Conservation (phyloP, 1,140 invertebrate species). For the Achatina immaculata region DNA sequence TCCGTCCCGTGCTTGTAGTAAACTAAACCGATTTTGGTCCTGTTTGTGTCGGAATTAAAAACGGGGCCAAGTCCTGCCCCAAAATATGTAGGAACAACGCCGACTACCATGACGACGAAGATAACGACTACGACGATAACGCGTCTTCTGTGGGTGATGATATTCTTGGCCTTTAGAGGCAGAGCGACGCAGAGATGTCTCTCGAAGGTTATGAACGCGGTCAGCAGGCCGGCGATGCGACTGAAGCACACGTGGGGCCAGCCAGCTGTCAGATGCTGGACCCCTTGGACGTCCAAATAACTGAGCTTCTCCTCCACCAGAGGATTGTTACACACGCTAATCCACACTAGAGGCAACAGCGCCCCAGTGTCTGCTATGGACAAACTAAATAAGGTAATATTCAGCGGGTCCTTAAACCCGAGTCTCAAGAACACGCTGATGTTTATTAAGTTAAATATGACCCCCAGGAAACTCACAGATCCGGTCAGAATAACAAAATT, state of each 20-base stretch:
- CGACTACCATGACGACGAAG: conserved; percentile 7
- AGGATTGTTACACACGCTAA: conserved; percentile 25
- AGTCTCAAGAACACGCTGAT: conserved; percentile 28
- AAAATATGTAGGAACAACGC: conserved; percentile 15
- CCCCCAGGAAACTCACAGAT: conserved; percentile 24
- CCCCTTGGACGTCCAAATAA: conserved; percentile 15
- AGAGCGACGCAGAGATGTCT: conserved; percentile 32
- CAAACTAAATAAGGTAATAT: conserved; percentile 28
- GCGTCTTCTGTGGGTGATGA: conserved; percentile 10
- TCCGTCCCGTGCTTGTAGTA: neutral
- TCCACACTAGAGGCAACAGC: conserved; percentile 18
- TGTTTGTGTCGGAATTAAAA: neutral
- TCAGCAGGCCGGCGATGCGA: conserved; percentile 33
- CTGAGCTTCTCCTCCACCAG: conserved; percentile 8
- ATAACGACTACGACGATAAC: conserved; percentile 10
- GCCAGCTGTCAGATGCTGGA: conserved; percentile 26
- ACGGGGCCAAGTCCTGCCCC: neutral
- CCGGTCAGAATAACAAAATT: conserved; percentile 31
- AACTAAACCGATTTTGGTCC: neutral
- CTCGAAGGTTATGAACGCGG: conserved; percentile 35
- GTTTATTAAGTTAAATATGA: conserved; percentile 32
- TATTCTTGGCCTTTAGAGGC: conserved; percentile 2
- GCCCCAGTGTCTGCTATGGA: conserved; percentile 14
- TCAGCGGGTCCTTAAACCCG: conserved; percentile 19
- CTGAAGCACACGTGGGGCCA: conserved; percentile 33